Base-by-base conservation (phyloP, 2,888 invertebrate genomes). In the Eretmocerus hayati region DNA sequence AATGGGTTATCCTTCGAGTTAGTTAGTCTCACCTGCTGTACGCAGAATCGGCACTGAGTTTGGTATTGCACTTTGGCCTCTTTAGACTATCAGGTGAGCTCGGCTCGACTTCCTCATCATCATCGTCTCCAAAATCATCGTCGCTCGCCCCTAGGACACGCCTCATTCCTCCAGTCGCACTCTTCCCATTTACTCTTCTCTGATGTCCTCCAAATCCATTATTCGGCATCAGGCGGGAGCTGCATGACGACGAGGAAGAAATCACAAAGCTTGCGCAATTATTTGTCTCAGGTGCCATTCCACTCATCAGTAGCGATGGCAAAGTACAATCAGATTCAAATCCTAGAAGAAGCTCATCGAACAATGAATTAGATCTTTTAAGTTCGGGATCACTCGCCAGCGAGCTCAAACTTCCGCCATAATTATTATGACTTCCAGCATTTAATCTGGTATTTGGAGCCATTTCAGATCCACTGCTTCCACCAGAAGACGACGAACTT, bases 1-100 rank as follows among this genome's bases (percentile, higher is more conserved):
- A n/a, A n/a, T n/a, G n/a, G n/a, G n/a, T n/a, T n/a, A n/a, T n/a
- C n/a, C n/a, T n/a, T n/a, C n/a, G n/a, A n/a, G n/a, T n/a, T n/a
- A n/a, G n/a, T n/a, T n/a, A n/a, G n/a, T n/a, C 76, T 76, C 75
- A 89, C 89, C 89, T 89, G 80, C 87, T 87, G 74, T 89, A 89
- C 46, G 89, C 89, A 22, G 89, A 89, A 72, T 89, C 89, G 22
- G 80, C 77, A 54, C 74, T 74, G 36, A 74, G 61, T 56, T 75
- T 75, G 42, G 59, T 57, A 48, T 59, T 55, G 48, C 63, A 64
- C 45, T 62, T 63, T 38, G 58, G 59, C 21, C 59, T 58, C 46
- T 69, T 67, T 59, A 61, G 65, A 48, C 64, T 65, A 31, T 69
- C 69, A 11, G 68, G 71, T 45, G 64, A 69, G 30, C 61, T 67